Evolutionary conservation across 1,140 invertebrate genomes (phyloP), one percentile per base, ranked within the genome.

Genomic region (Drosophila ananassae): DNA sequence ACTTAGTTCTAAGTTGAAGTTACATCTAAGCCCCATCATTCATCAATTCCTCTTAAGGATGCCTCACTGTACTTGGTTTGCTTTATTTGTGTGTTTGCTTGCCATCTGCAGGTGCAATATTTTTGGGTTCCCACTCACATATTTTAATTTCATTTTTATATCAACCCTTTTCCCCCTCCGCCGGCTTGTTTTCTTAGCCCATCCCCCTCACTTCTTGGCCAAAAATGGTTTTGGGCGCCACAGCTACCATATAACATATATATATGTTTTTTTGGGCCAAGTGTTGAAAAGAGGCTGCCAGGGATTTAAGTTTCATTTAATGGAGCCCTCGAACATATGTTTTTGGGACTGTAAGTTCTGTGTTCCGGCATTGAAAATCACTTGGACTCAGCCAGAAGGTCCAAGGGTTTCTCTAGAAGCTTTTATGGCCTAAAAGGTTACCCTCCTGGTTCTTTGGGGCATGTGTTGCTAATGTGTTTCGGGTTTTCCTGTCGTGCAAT

Each of bases 61-160:
- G 37, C 9, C 28, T 2, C 8, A 47, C 52, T 57, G 56, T 57
- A 9, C 22, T n/a, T n/a, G 12, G 3, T 50, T 7, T n/a, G 34
- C 55, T 24, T 50, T 63, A 39, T 63, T 73, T 51, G 59, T 54
- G 52, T 52, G 47, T 37, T 17, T 25, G 28, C 47, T 74, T 44
- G 39, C 50, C 44, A 73, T 79, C 81, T 84, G 80, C 81, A 84
- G 81, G 81, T 84, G 81, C 81, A 84, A 79, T 82, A 82, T 82
- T 82, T 81, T 74, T 44, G 55, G 48, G 63, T 39, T 54, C 52
- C 57, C 58, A 58, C 76, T 73, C 80, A 84, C 80, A 84, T 79
- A 84, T 84, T 84, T 84, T 83, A 82, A 84, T 83, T 83, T 75
- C 59, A 73, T 84, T 84, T 83, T 84, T 84, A 84, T 84, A 73